Evolutionary conservation across 2,113 vertebrate genomes (phyloP), one percentile per base, ranked within the genome.

Genomic region (Scomber scombrus): DNA sequence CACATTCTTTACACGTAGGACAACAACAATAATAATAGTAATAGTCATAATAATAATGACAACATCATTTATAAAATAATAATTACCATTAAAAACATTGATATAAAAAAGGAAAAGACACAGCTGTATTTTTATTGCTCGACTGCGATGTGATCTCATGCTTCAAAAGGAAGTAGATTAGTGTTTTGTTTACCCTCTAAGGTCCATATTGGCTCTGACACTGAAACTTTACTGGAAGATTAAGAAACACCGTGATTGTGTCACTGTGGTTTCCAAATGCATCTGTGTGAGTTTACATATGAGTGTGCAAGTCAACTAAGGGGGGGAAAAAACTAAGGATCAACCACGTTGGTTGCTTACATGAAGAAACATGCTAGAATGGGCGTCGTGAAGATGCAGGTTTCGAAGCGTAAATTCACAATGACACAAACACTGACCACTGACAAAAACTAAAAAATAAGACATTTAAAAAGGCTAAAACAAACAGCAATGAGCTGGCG

Each of bases 401-500:
- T 40, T 79, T 87, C 14, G 3, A 88, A 90, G 84, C 79, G 60
- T 80, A 87, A 85, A 88, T 88, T 90, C 75, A 89, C 84, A 29
- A 87, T 81, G 84, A 92, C 81, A 85, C 73, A 86, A 89, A 91
- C 79, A 90, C 77, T 85, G 87, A 92, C 81, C 84, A 82, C 87
- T 82, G 76, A 84, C 46, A 82, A 76, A 69, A 86, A 85, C 75
- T 80, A 78, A 78, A 78, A 81, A 91, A 71, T 66, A 90, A 65
- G 60, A 90, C 90, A 71, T 87, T 88, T 81, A 90, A 90, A 93
- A 91, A 90, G 72, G 85, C 87, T 91, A 94, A 93, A 94, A 81
- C 89, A 93, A 94, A 94, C 93, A 94, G 93, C 95, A 85, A 93
- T 79, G 87, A 94, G 93, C 93, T 94, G 92, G 90, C 90, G 93